phyloP scores from a whole-genome alignment of 2,797 vertebrate genomes.

The Hypotaenidia philippensis region DNA sequence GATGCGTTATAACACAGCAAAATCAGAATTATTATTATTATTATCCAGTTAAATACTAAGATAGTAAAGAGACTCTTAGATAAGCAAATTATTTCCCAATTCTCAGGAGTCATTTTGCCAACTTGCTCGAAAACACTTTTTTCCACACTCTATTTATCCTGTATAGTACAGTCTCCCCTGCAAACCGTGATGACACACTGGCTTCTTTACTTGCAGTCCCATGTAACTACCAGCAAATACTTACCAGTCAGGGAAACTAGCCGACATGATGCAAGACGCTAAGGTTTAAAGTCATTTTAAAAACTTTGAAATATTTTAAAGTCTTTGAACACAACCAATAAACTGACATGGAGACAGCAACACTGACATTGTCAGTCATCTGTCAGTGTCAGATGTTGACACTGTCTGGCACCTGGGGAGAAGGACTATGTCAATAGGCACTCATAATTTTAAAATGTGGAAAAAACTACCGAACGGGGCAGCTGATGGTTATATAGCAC shows the following conservation, averaged over 20 bases:
- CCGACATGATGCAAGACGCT: neutral
- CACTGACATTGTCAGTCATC: neutral
- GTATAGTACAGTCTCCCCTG: neutral
- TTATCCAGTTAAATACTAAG: neutral
- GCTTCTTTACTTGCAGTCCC: neutral
- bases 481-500: neutral
- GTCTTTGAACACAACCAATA: neutral
- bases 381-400: neutral
- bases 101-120: neutral
- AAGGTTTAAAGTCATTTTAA: neutral
- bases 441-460: neutral
- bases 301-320: neutral
- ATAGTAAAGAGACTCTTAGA: neutral
- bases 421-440: neutral
- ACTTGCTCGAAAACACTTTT: neutral
- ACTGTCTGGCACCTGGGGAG: neutral
- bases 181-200: neutral
- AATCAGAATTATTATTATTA: neutral
- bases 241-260: neutral
- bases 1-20: neutral
- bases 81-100: neutral
- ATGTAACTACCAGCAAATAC: neutral
- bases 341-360: neutral
- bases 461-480: conserved; percentile 5
- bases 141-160: neutral